Conservation (phyloP, 2,113 vertebrate species). For the Okapia johnstoni region DNA sequence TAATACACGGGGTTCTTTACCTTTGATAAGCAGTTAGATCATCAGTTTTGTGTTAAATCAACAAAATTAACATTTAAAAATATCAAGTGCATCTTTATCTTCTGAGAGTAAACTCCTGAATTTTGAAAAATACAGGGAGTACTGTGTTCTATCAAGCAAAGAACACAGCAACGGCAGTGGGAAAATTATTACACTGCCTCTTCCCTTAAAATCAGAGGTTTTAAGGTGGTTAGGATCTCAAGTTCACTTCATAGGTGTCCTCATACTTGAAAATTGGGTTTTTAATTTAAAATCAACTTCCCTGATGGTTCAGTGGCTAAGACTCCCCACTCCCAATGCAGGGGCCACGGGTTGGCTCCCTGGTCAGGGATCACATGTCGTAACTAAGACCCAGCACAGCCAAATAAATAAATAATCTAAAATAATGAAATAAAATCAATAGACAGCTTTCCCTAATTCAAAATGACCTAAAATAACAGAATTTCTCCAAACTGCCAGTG, state of each 20-base stretch:
- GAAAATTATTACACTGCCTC: not conserved
- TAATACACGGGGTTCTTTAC: not conserved
- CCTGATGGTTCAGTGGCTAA: not conserved
- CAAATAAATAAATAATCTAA: not conserved
- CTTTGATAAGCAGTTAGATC: not conserved
- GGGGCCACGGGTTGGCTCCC: not conserved
- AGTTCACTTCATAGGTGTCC: not conserved
- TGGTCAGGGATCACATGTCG: not conserved
- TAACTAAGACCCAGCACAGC: not conserved
- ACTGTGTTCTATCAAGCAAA: not conserved
- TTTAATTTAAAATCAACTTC: not conserved
- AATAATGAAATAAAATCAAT: not conserved
- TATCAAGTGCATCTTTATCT: not conserved
- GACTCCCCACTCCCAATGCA: not conserved
- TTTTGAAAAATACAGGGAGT: not conserved
- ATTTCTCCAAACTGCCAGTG: not conserved
- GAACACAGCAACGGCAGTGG: not conserved
- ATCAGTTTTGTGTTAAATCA: not conserved
- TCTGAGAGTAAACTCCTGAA: not conserved
- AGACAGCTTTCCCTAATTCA: not conserved
- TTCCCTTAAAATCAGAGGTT: not conserved
- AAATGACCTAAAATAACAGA: not conserved
- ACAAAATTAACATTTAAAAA: not conserved
- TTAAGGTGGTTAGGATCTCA: not conserved
- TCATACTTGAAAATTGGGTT: not conserved